Evolutionary conservation across 2,888 invertebrate species (phyloP).

Genomic region (Stenodera caucasica): DNA sequence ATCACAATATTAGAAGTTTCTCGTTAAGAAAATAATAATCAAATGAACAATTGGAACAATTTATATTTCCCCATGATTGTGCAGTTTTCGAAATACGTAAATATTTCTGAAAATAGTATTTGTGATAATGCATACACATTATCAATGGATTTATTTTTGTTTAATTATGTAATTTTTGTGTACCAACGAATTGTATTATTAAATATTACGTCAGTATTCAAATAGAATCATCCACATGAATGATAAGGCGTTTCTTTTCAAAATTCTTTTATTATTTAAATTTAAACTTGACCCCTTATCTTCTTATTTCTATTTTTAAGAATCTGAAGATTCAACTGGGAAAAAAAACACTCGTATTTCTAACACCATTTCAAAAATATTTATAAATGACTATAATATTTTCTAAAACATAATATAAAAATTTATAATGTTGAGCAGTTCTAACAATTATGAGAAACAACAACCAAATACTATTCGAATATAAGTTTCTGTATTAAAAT

Average conservation of each 20-base stretch:
- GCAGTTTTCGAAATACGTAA: background rate
- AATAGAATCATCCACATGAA: background rate
- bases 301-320: background rate
- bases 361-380: no score
- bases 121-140: conserved; percentile 27
- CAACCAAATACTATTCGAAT: no score
- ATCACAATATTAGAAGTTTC: background rate
- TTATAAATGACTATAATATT: no score
- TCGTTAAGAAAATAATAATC: conserved; percentile 15
- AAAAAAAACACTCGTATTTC: no score
- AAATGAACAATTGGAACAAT: no score
- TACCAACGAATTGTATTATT: conserved; percentile 26
- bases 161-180: conserved; percentile 23
- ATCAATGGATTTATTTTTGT: background rate
- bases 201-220: background rate
- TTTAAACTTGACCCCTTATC: background rate
- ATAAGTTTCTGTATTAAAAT: no score
- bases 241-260: background rate
- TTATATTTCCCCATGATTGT: conserved; percentile 14
- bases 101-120: conserved; percentile 20
- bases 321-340: no score
- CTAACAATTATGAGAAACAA: no score
- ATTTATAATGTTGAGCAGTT: no score
- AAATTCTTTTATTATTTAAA: background rate
- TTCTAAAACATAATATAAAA: no score